Base-by-base conservation (phyloP, 2,888 invertebrate species). In the Sthenelais limicola region DNA sequence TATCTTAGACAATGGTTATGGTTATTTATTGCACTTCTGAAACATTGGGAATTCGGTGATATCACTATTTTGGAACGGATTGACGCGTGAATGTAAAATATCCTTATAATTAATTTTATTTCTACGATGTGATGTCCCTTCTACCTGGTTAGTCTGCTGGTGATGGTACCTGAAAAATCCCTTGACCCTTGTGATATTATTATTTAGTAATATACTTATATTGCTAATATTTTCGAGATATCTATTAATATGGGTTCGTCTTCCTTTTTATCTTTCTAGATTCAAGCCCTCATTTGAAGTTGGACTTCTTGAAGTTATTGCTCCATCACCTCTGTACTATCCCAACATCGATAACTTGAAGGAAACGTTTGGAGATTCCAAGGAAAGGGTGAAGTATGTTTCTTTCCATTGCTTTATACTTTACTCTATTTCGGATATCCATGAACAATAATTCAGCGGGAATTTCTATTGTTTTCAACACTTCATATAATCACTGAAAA, bases 301-400 rank as follows among this genome's bases (percentile, higher is more conserved):
- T 72, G 96, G 97, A 26, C 89, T 97, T 12, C 92, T 98, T 58
- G 97, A 98, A 87, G 92, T 98, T 12, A 91, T 98, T 68, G 91
- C 96, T 0, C 97, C 97, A 0, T 91, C 94, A 0, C 87, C 92
- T 0, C 91, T 93, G 0, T 98, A 94, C 86, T 98, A 98, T 86
- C 97, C 98, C 0, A 92, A 96, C 85, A 91, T 96, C 75, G 91
- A 93, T 67, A 90, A 91, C 62, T 87, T 97, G 24, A 91, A 92
- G 4, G 90, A 92, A 35, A 95, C 94, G 0, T 89, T 97, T 3
- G 96, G 96, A 0, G 97, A 97, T 88, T 91, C 95, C 0, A 90
- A 91, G 76, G 94, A 95, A 83, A 91, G 97, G 77, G 88, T 88
- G 74, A 85, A 80, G 84, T 88, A 77, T 79, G 83, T 77, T 12